These are phyloP conservation scores for Holacanthus passer DNA, from an alignment of 2,113 vertebrate species.

Conservation along the genomic window DNA sequence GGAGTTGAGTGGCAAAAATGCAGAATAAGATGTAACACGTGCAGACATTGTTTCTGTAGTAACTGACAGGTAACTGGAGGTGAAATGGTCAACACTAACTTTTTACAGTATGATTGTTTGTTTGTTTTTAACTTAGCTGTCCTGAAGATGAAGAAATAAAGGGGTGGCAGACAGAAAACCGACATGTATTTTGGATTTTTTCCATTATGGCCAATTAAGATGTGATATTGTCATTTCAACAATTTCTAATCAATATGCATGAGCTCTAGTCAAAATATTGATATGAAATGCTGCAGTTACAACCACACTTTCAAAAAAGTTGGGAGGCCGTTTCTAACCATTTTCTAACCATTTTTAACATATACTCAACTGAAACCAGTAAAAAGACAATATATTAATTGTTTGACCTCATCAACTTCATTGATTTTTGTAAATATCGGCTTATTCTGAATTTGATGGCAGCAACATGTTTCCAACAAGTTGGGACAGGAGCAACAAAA, in stretches of 20 bases:
- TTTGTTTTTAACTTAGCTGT: neutral
- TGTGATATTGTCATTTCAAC: neutral
- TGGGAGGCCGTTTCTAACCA: no score
- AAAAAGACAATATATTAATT: no score
- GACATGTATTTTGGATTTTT: neutral
- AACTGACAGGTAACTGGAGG: constrained; percentile 23
- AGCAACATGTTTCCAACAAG: no score
- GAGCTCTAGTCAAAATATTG: neutral
- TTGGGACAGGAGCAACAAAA: no score
- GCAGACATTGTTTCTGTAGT: constrained; percentile 12
- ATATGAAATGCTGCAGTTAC: neutral
- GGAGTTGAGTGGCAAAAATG: constrained; percentile 43
- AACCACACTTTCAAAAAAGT: no score
- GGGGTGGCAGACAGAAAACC: neutral
- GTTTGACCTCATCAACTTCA: no score
- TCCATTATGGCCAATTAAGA: neutral
- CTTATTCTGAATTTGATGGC: no score
- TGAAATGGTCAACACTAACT: constrained; percentile 18
- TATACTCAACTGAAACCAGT: no score
- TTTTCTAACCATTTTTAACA: no score
- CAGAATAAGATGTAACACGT: constrained; percentile 22
- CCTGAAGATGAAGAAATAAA: neutral
- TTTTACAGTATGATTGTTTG: neutral
- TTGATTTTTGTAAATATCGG: no score
- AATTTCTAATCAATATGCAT: constrained; percentile 7